A percentile compares a stretch with the other conserved stretches of the same genome.
Evolutionary conservation across 2,888 invertebrate species (phyloP).

Genomic region (Priocnemis perturbator): DNA sequence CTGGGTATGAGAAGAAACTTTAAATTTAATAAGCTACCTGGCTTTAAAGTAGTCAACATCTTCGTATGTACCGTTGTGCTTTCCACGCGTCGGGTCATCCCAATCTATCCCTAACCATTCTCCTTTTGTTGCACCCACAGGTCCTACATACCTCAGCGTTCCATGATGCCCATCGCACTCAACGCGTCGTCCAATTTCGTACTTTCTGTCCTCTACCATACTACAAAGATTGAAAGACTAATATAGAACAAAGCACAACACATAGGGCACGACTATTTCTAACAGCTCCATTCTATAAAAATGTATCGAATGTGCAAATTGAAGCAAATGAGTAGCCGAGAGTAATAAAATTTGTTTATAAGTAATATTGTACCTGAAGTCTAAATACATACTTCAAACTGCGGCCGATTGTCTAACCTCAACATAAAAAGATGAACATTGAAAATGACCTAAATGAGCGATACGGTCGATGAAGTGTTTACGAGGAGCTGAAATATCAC

Average conservation of each 20-base stretch:
- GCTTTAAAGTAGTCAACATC: constrained; percentile 89
- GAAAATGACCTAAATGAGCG: constrained; percentile 31
- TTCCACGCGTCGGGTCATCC: constrained; percentile 92
- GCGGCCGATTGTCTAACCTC: constrained; percentile 57
- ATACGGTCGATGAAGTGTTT: constrained; percentile 18
- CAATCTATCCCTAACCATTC: constrained; percentile 97
- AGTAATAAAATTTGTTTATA: constrained; percentile 6
- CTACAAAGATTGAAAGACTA: constrained; percentile 1
- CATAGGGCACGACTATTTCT: not conserved
- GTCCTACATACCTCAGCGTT: constrained; percentile 77
- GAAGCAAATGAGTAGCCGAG: constrained; percentile 6
- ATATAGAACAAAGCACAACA: not conserved
- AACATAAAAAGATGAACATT: constrained; percentile 39
- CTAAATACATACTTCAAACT: constrained; percentile 30
- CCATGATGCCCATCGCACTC: constrained; percentile 76
- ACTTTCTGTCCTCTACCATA: constrained; percentile 70
- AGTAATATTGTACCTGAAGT: constrained; percentile 20
- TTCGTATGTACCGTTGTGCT: constrained; percentile 92
- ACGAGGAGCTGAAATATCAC: constrained; percentile 7
- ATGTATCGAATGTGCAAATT: not conserved
- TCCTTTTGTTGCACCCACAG: constrained; percentile 74
- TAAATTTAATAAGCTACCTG: constrained; percentile 72
- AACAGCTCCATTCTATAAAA: not conserved
- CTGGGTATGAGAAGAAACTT: constrained; percentile 1
- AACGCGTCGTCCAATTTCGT: constrained; percentile 75